Base-by-base conservation (phyloP, 2,113 vertebrate genomes). In the Mirza zaza region DNA sequence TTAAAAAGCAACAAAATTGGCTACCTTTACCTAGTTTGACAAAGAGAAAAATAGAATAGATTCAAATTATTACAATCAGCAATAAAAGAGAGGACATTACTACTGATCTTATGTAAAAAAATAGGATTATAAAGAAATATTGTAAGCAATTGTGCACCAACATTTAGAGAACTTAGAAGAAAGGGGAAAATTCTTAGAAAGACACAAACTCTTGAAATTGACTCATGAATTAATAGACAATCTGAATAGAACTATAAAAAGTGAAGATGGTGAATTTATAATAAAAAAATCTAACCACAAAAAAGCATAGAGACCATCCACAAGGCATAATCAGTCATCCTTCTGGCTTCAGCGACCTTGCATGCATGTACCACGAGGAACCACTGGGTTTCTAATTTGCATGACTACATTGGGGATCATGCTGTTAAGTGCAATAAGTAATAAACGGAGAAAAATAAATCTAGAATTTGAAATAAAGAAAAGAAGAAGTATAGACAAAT, bases 371-470 rank as follows among this genome's bases (percentile, higher is more conserved):
- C 63, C 21, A 9, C 50, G n/a, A 25, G 21, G 63, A 65, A 48
- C 55, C 42, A 9, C 29, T 89, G 73, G 80, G 39, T 71, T 96
- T 82, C 92, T 89, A 27, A 95, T 71, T 82, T 57, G 29, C 75
- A 67, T 65, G 39, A 50, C 76, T 94, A 20, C 45, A 15, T 7
- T 42, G 65, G 70, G 36, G 34, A 87, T 70, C 20, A 11, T 55
- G 39, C 59, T 90, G n/a, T 73, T 88, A 59, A 50, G 7, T 48
- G 50, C 15, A 59, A 39, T 80, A 67, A 86, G 84, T 57, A 90
- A 65, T 65, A 93, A 79, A 91, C 25, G 23, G 52, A 90, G 48
- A 59, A 50, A 63, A 76, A 10, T 21, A 65, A 79, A 48, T 88
- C 45, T 42, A 61, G 32, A 70, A 84, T 48, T 48, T 45, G 76